Evolutionary conservation across 2,888 invertebrate genomes (phyloP).

Genomic region (Heterodera filipjevi): DNA sequence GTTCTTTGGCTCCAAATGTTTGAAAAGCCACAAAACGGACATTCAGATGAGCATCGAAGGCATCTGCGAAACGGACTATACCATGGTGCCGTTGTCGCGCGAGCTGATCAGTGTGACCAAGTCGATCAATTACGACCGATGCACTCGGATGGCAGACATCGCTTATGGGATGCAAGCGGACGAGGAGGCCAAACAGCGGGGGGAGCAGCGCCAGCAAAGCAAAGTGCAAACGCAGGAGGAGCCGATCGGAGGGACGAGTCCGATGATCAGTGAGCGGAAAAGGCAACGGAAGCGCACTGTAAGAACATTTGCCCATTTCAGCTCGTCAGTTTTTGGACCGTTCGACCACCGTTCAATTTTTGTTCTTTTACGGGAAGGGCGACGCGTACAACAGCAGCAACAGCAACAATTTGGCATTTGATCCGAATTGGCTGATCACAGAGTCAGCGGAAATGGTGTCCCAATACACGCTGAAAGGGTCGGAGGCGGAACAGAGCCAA

Average conservation of each 20-base stretch:
- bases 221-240: background rate
- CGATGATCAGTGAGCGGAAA: background rate
- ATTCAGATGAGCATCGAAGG: slow-evolving; percentile 12
- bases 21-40: background rate
- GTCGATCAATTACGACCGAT: slow-evolving; percentile 48
- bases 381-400: background rate
- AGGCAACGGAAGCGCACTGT: background rate
- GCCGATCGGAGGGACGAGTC: background rate
- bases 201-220: background rate
- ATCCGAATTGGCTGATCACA: background rate
- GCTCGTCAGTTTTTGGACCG: slow-evolving; percentile 34
- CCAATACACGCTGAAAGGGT: slow-evolving; percentile 46
- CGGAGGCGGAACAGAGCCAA: slow-evolving; percentile 34
- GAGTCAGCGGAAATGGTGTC: slow-evolving; percentile 37
- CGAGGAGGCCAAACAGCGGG: slow-evolving; percentile 11
- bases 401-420: background rate
- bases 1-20: background rate
- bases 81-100: background rate
- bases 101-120: slow-evolving; percentile 41
- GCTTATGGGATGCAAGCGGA: slow-evolving; percentile 32
- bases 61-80: slow-evolving; percentile 4
- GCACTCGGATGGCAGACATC: slow-evolving; percentile 41
- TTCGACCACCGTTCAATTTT: slow-evolving; percentile 46
- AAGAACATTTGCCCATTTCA: background rate
- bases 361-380: background rate